A percentile compares a stretch with the other conserved stretches of the same genome.
Conservation (phyloP, 2,797 vertebrate genomes). For the Heterohyrax brucei region DNA sequence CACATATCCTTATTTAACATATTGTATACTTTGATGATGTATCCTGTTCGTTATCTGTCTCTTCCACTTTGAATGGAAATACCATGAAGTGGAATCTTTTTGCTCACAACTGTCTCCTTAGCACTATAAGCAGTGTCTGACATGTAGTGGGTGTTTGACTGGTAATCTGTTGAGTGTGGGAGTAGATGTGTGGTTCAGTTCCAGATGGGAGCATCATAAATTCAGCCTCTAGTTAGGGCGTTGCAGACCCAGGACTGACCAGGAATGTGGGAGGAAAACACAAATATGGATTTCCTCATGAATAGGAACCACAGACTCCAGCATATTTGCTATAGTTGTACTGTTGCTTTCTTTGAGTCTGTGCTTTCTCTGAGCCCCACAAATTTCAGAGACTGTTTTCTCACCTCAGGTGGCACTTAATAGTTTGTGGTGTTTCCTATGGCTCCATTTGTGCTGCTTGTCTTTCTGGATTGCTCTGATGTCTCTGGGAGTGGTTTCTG, state of each 20-base stretch:
- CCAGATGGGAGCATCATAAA: background rate
- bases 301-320: background rate
- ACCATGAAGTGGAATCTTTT: too few species aligned
- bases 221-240: background rate
- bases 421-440: background rate
- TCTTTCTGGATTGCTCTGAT: background rate
- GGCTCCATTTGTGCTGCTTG: rapidly evolving
- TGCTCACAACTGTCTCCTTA: too few species aligned
- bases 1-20: rapidly evolving
- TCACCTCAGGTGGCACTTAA: background rate
- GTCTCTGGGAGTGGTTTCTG: background rate
- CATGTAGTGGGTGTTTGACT: background rate
- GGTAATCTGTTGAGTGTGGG: background rate
- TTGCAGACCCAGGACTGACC: background rate
- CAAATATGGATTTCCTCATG: background rate
- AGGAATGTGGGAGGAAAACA: too few species aligned
- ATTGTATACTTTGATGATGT: background rate
- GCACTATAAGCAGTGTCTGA: background rate
- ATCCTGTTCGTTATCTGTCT: background rate
- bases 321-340: too few species aligned
- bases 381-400: background rate
- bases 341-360: background rate
- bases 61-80: background rate
- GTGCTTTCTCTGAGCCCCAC: background rate
- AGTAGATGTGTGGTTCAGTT: background rate